These are phyloP conservation scores for Muscicapa striata DNA, from an alignment of 2,797 vertebrate species.

Conservation along the genomic window DNA sequence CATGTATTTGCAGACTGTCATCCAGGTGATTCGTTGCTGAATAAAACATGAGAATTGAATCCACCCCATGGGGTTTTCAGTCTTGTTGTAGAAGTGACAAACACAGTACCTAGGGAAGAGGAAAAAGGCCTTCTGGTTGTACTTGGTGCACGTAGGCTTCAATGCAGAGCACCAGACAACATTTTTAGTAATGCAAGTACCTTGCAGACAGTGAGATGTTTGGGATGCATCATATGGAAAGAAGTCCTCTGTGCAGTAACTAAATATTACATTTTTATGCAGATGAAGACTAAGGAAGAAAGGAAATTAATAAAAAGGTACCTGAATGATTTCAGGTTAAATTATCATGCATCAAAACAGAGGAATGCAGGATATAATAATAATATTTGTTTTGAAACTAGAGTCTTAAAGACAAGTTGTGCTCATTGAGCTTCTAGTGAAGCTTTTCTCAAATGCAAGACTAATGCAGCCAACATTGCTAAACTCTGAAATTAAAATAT, in stretches of 20 bases:
- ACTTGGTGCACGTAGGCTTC: accelerated
- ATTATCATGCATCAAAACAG: neutral
- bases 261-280: neutral
- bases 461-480: neutral
- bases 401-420: neutral
- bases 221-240: neutral
- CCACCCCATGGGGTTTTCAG: neutral
- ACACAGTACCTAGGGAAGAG: neutral
- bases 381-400: neutral
- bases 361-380: neutral
- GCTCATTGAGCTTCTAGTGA: neutral
- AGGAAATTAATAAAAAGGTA: neutral
- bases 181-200: neutral
- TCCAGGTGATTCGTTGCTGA: neutral
- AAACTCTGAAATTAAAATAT: neutral
- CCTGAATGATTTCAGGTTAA: neutral
- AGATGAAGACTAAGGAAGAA: neutral
- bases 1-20: neutral
- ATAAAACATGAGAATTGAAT: neutral
- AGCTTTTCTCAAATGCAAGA: neutral
- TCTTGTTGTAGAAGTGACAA: neutral
- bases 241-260: neutral
- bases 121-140: neutral
- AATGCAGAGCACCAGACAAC: neutral
- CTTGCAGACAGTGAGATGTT: neutral